phyloP scores from a whole-genome alignment of 35 echinoderm and acorn worm genomes.

The Apostichopus californicus region DNA sequence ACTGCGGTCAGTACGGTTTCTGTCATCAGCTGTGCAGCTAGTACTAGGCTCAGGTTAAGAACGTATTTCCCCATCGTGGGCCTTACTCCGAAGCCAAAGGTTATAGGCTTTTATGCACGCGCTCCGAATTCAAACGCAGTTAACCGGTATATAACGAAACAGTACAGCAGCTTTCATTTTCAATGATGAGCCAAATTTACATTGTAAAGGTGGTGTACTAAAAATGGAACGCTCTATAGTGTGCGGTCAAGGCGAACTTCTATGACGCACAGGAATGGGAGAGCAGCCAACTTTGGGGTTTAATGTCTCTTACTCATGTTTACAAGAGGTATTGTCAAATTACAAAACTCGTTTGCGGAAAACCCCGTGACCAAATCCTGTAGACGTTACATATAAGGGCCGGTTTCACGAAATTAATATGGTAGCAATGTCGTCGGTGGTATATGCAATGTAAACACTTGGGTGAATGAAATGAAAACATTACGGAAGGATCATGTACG shows the following conservation, averaged over 20 bases:
- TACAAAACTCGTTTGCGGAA: not conserved
- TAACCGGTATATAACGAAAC: not conserved
- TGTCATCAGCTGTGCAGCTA: slow-evolving; percentile 20
- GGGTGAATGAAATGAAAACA: not conserved
- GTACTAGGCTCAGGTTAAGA: slow-evolving; percentile 2
- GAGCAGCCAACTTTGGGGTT: not conserved
- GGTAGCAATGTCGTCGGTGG: not conserved
- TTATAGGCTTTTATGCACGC: slow-evolving; percentile 44
- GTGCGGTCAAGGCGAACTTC: slow-evolving; percentile 19
- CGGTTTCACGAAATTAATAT: not conserved
- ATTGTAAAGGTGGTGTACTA: not conserved
- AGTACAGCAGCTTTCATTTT: not conserved
- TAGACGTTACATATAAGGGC: not conserved
- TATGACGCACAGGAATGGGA: slow-evolving; percentile 38
- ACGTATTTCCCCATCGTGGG: slow-evolving; percentile 36
- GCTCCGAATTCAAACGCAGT: slow-evolving; percentile 45
- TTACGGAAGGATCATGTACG: not conserved
- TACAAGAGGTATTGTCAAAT: not conserved
- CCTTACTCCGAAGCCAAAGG: slow-evolving; percentile 38
- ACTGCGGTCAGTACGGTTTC: slow-evolving; percentile 27
- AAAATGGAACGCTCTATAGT: slow-evolving; percentile 15
- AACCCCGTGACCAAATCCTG: not conserved
- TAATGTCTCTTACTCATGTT: slow-evolving; percentile 24
- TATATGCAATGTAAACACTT: slow-evolving; percentile 4
- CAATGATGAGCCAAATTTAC: not conserved